Percentiles rank a stretch among this genome's conserved stretches.
These are phyloP conservation scores for Pegea sp. DNA, from an alignment of 23 tunicate genomes.

Conservation along the genomic window DNA sequence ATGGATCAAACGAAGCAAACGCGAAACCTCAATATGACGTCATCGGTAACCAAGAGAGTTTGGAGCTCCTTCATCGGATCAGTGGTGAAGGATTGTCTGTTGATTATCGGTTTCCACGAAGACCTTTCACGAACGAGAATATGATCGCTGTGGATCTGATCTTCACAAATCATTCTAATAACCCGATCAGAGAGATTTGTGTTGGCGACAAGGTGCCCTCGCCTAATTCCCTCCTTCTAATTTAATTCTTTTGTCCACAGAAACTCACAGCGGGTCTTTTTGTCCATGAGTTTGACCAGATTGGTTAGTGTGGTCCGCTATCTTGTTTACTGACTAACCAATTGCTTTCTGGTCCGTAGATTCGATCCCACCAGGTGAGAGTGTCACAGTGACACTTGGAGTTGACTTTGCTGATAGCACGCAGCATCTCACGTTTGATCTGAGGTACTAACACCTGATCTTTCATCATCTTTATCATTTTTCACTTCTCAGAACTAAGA, in stretches of 20 bases:
- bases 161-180: slow-evolving; percentile 33
- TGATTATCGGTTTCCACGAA: slow-evolving; percentile 54
- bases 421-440: slow-evolving; percentile 48
- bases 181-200: slow-evolving; percentile 23
- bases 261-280: slow-evolving; percentile 51
- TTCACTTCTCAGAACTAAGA: slow-evolving; percentile 18
- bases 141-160: slow-evolving; percentile 52
- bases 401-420: slow-evolving; percentile 86
- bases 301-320: slow-evolving; percentile 18
- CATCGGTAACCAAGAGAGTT: slow-evolving; percentile 5
- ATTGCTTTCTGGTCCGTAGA: slow-evolving; percentile 5
- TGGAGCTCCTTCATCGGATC: slow-evolving; percentile 64
- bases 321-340: neutral
- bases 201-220: slow-evolving; percentile 56
- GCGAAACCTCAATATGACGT: no score
- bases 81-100: slow-evolving; percentile 84
- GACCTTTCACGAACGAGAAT: slow-evolving; percentile 37
- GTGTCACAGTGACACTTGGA: slow-evolving; percentile 22
- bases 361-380: slow-evolving; percentile 22
- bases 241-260: no score
- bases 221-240: no score
- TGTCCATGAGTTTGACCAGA: slow-evolving; percentile 49
- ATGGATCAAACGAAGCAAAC: neutral
- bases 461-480: neutral
- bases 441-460: slow-evolving; percentile 15